These are phyloP conservation scores for Lysiphlebus fabarum DNA, from an alignment of 1,140 invertebrate genomes.

Conservation along the genomic window DNA sequence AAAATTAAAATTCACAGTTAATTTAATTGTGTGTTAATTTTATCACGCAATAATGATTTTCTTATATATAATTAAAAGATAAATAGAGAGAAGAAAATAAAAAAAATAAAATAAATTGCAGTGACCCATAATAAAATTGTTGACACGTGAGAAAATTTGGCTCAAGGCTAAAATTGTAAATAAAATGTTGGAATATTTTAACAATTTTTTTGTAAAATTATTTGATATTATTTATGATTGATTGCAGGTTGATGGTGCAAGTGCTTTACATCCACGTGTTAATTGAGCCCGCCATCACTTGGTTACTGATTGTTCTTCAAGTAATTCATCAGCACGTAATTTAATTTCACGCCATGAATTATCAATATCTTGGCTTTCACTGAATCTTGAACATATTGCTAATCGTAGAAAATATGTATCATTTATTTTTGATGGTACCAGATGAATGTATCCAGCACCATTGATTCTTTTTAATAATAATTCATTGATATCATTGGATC, in stretches of 20 bases:
- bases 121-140: no score
- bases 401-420: slow-evolving; percentile 85
- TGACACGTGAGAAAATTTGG: no score
- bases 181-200: slow-evolving; percentile 12
- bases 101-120: no score
- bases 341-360: slow-evolving; percentile 85
- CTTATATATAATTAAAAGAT: no score
- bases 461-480: slow-evolving; percentile 82
- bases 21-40: no score
- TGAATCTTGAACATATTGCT: slow-evolving; percentile 84
- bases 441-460: slow-evolving; percentile 86
- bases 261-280: slow-evolving; percentile 42
- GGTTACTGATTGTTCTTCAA: slow-evolving; percentile 52
- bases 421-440: slow-evolving; percentile 87
- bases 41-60: no score
- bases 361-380: slow-evolving; percentile 77
- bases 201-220: slow-evolving; percentile 15
- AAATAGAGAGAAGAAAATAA: no score
- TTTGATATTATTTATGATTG: slow-evolving; percentile 40
- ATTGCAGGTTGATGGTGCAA: slow-evolving; percentile 47
- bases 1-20: no score
- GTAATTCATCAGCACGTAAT: slow-evolving; percentile 65
- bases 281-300: slow-evolving; percentile 55
- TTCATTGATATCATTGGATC: slow-evolving; percentile 81
- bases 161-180: no score